Conservation (phyloP, 2,888 invertebrate species). For the Aleiodes leptofemur region DNA sequence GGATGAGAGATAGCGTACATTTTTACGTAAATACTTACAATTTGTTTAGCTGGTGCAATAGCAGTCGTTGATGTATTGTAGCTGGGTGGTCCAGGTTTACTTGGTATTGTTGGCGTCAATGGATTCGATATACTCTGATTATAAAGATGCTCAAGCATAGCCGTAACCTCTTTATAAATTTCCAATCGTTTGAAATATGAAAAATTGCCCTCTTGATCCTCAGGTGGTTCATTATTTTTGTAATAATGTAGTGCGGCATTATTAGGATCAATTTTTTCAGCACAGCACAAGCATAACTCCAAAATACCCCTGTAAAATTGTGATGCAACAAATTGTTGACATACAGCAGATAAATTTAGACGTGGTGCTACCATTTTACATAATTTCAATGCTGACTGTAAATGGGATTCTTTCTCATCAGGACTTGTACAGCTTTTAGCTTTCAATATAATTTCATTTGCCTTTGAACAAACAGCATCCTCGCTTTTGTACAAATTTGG, state of each 20-base stretch:
- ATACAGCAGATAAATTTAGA: constrained; percentile 89
- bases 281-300: constrained; percentile 90
- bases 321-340: constrained; percentile 87
- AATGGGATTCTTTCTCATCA: constrained; percentile 86
- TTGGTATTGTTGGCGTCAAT: constrained; percentile 73
- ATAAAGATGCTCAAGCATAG: constrained; percentile 84
- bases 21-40: constrained; percentile 60
- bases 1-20: too few species aligned
- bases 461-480: constrained; percentile 97
- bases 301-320: constrained; percentile 93
- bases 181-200: constrained; percentile 88
- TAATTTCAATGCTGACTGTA: constrained; percentile 86
- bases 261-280: constrained; percentile 91
- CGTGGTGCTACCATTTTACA: constrained; percentile 94
- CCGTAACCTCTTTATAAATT: constrained; percentile 91
- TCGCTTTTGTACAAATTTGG: constrained; percentile 95
- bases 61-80: constrained; percentile 60
- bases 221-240: constrained; percentile 87
- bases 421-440: constrained; percentile 85
- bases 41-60: constrained; percentile 68
- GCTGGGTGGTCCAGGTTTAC: constrained; percentile 71
- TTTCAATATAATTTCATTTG: constrained; percentile 91
- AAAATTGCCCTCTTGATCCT: constrained; percentile 89
- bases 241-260: constrained; percentile 92
- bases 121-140: constrained; percentile 78